phyloP scores from a whole-genome alignment of 2,797 vertebrate genomes.

The Cossypha heuglini region DNA sequence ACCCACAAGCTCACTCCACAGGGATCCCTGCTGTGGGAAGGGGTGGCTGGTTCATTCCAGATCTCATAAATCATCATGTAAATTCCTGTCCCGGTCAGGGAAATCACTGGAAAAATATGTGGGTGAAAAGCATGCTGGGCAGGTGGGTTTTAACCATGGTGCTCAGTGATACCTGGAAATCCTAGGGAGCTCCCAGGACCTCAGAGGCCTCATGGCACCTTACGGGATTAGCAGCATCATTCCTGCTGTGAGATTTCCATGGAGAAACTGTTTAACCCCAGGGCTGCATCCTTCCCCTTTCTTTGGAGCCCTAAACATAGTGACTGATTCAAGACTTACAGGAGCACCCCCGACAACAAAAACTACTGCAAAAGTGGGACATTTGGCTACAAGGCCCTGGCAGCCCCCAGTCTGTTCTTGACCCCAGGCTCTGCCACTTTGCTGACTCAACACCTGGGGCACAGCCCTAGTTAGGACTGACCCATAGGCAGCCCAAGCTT shows the following conservation, averaged over 20 bases:
- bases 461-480: neutral
- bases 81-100: neutral
- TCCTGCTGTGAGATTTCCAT: neutral
- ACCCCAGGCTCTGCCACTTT: neutral
- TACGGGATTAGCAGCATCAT: neutral
- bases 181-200: neutral
- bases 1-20: rapidly evolving
- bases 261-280: neutral
- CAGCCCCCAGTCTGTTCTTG: neutral
- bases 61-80: neutral
- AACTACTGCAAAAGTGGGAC: neutral
- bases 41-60: neutral
- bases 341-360: neutral
- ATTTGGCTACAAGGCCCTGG: rapidly evolving
- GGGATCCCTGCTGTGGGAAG: rapidly evolving
- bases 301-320: neutral
- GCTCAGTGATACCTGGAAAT: neutral
- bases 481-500: neutral
- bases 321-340: neutral
- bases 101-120: neutral
- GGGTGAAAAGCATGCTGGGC: neutral
- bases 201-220: neutral
- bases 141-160: neutral
- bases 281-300: neutral
- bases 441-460: neutral